Percentiles rank a stretch among this genome's conserved stretches.
Evolutionary conservation across 2,113 vertebrate genomes (phyloP).

Genomic region (Gymnobelideus leadbeateri): DNA sequence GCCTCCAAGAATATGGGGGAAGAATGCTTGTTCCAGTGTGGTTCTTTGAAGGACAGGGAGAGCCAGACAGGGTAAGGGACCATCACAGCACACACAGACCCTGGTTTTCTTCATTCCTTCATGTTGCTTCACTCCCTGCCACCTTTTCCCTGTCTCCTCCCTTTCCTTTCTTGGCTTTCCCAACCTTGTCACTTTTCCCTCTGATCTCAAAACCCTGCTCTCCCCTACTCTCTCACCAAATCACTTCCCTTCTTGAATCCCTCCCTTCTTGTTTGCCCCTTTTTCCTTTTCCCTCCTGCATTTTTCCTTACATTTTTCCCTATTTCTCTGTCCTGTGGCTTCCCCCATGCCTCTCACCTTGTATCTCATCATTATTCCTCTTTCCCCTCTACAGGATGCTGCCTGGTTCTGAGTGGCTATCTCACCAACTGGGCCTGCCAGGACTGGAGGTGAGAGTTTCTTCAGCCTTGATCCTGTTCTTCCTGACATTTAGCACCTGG

Average conservation of each 20-base stretch:
- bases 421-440: conserved; percentile 9
- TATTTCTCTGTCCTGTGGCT: not conserved
- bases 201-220: not conserved
- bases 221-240: not conserved
- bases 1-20: not conserved
- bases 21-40: not conserved
- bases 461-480: not conserved
- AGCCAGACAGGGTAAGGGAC: not conserved
- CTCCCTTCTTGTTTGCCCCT: not conserved
- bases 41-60: not conserved
- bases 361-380: not conserved
- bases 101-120: too few relatives aligned
- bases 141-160: not conserved
- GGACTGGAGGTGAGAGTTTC: not conserved
- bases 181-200: not conserved
- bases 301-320: not conserved
- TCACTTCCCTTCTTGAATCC: too few relatives aligned
- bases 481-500: not conserved
- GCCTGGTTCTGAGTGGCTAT: not conserved
- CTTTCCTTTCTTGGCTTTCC: too few relatives aligned
- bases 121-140: not conserved
- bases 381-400: conserved; percentile 7
- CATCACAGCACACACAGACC: not conserved
- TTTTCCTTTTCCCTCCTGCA: too few relatives aligned
- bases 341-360: not conserved